Percentiles rank a stretch among this genome's conserved stretches.
Evolutionary conservation across 2,113 vertebrate species (phyloP).

Genomic region (Burhinus oedicnemus): DNA sequence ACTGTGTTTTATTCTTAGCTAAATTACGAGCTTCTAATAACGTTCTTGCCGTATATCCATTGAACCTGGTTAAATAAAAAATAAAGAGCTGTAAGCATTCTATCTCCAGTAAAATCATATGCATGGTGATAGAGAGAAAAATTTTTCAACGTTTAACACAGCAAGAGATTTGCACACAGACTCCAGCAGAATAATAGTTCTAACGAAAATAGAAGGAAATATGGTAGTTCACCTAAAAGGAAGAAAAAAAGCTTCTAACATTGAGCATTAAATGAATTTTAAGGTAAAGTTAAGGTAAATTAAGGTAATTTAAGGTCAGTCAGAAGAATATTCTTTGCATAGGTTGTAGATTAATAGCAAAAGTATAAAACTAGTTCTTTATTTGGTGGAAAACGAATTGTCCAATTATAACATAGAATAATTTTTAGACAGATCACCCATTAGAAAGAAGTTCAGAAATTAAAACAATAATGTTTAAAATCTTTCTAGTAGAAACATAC

Average conservation of each 20-base stretch:
- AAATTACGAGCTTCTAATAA: background rate
- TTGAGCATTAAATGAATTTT: background rate
- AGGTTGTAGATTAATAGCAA: background rate
- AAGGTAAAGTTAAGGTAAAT: background rate
- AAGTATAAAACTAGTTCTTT: background rate
- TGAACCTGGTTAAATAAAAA: background rate
- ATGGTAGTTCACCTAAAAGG: background rate
- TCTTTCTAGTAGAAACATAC: background rate
- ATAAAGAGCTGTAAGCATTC: background rate
- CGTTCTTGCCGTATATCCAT: background rate
- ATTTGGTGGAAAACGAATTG: background rate
- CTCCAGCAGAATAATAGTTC: background rate
- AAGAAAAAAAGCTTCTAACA: background rate
- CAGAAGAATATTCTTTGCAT: background rate
- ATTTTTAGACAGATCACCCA: background rate
- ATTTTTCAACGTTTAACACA: background rate
- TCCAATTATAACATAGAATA: background rate
- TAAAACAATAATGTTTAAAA: background rate
- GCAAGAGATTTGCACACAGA: background rate
- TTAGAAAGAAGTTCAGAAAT: background rate
- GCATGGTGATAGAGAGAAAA: background rate
- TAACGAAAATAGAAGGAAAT: background rate
- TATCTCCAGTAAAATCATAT: background rate
- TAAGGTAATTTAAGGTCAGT: background rate
- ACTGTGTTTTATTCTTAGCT: background rate